Conservation (phyloP, 2,888 invertebrate species). For the Mallateleia sp. region DNA sequence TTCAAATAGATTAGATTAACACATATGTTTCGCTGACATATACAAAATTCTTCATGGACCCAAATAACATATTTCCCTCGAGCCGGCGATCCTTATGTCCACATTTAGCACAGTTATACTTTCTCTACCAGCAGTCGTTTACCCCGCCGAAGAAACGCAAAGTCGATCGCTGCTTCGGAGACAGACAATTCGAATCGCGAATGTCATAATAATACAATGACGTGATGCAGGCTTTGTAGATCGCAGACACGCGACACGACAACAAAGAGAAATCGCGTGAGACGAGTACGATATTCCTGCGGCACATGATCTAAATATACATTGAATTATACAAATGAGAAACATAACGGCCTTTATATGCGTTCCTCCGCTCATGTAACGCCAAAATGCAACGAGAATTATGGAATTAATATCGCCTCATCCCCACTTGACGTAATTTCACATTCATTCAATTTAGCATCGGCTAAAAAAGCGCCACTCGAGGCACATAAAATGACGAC, state of each 20-base stretch:
- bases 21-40: too few relatives aligned
- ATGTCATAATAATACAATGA: slow-evolving; percentile 35
- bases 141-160: neutral
- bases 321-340: slow-evolving; percentile 27
- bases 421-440: neutral
- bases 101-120: too few relatives aligned
- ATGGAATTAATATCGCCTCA: slow-evolving; percentile 23
- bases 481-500: slow-evolving; percentile 27
- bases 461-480: slow-evolving; percentile 1
- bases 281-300: slow-evolving; percentile 8
- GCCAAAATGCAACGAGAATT: slow-evolving; percentile 7
- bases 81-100: too few relatives aligned
- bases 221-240: slow-evolving; percentile 11
- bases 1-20: too few relatives aligned
- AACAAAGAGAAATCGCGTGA: slow-evolving; percentile 32
- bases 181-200: slow-evolving; percentile 8
- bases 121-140: too few relatives aligned
- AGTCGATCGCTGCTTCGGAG: too few relatives aligned
- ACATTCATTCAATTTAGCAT: slow-evolving; percentile 36
- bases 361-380: slow-evolving; percentile 9
- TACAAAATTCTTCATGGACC: too few relatives aligned
- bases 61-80: too few relatives aligned
- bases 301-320: slow-evolving; percentile 27
- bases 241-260: slow-evolving; percentile 1
- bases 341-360: too few relatives aligned